Evolutionary conservation across 2,113 vertebrate genomes (phyloP).

Genomic region (Oreochromis niloticus): DNA sequence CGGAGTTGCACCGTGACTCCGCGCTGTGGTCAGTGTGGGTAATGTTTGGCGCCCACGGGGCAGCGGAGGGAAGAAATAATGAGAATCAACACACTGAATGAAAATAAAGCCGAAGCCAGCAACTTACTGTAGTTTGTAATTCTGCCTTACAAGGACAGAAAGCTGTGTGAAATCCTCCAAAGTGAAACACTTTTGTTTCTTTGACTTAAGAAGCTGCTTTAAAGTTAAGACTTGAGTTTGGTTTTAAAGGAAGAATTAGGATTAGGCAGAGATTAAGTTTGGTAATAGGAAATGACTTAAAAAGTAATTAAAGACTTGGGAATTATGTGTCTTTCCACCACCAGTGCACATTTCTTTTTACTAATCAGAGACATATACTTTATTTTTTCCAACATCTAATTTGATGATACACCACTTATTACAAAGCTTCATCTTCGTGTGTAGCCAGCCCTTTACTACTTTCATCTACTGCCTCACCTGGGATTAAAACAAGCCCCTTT

Average conservation of each 20-base stretch:
- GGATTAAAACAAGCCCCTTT: background rate
- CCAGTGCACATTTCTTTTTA: background rate
- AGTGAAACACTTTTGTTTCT: background rate
- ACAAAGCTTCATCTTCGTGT: background rate
- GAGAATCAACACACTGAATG: background rate
- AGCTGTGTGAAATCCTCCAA: background rate
- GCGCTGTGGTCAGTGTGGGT: conserved; percentile 15
- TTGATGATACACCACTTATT: background rate
- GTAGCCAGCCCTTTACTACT: background rate
- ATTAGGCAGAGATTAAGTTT: background rate
- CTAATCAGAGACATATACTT: background rate
- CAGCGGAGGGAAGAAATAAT: background rate
- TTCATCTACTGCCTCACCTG: background rate
- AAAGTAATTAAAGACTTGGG: background rate
- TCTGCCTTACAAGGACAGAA: background rate
- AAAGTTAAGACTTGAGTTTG: background rate
- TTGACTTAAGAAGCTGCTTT: background rate
- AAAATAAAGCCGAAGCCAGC: background rate
- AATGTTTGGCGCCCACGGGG: conserved; percentile 35
- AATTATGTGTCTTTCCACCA: background rate
- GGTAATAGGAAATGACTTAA: background rate
- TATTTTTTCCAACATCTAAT: background rate
- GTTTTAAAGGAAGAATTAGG: background rate
- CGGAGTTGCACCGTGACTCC: background rate
- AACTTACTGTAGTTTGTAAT: background rate